Percentiles rank a stretch among this genome's conserved stretches.
phyloP scores from a whole-genome alignment of 2,797 vertebrate species.

The Lophura swinhoii region DNA sequence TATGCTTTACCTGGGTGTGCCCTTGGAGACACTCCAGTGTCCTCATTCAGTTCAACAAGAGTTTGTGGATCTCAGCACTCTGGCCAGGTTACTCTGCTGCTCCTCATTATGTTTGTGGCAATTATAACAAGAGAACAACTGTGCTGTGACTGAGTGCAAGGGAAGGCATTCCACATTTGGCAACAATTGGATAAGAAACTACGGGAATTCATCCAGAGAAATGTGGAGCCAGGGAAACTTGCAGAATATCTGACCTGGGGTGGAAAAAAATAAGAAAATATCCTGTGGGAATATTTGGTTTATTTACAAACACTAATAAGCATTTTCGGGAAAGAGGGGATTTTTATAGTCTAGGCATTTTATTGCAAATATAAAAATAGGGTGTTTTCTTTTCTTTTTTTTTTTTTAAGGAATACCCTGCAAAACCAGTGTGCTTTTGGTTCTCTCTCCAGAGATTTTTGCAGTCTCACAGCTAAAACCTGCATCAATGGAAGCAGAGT shows the following conservation, averaged over 20 bases:
- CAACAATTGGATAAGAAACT: neutral
- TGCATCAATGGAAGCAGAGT: neutral
- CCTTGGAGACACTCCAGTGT: neutral
- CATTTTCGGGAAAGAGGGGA: neutral
- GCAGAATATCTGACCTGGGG: too few species aligned
- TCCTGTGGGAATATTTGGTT: neutral
- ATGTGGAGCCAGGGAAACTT: neutral
- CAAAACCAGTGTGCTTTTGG: neutral
- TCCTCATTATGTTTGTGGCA: neutral
- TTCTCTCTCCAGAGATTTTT: neutral
- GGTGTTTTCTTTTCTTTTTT: too few species aligned
- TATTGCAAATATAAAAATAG: neutral
- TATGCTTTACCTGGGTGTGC: too few species aligned
- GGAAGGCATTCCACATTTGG: neutral
- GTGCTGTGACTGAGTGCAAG: too few species aligned
- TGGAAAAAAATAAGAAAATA: neutral
- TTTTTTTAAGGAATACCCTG: neutral
- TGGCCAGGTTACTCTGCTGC: neutral
- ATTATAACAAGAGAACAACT: neutral
- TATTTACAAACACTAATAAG: neutral
- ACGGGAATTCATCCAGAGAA: neutral
- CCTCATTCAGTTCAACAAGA: neutral
- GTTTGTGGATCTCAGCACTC: neutral
- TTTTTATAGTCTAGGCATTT: neutral
- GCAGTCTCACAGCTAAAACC: neutral